Evolutionary conservation across 2,113 vertebrate species (phyloP).

Genomic region (Bolborhynchus lineola): DNA sequence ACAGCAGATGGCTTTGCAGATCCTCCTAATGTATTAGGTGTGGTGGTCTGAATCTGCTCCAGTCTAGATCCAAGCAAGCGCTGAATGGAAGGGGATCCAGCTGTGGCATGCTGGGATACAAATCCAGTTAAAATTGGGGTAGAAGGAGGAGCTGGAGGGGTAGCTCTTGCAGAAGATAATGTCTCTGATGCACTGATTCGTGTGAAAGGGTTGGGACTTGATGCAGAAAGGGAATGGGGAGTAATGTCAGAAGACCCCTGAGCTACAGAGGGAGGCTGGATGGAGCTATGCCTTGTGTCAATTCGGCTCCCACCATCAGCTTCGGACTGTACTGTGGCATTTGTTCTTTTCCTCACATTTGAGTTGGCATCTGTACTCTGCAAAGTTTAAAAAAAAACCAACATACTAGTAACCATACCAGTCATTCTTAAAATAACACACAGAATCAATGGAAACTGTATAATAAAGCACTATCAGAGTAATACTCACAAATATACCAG

Average conservation of each 20-base stretch:
- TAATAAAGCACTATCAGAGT: not conserved
- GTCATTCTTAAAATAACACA: not conserved
- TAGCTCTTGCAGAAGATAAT: conserved; percentile 78
- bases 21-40: conserved; percentile 77
- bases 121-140: conserved; percentile 80
- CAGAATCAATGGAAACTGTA: not conserved
- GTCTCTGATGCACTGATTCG: conserved; percentile 79
- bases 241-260: conserved; percentile 74
- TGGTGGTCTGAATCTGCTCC: conserved; percentile 84
- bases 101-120: conserved; percentile 67
- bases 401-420: not conserved
- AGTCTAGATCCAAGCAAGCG: conserved; percentile 86
- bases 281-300: conserved; percentile 78
- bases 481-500: not conserved
- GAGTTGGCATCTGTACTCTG: conserved; percentile 87
- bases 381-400: conserved; percentile 34
- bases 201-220: conserved; percentile 89
- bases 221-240: conserved; percentile 78
- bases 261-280: conserved; percentile 64
- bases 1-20: conserved; percentile 73
- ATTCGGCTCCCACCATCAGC: conserved; percentile 75
- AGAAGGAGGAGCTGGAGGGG: conserved; percentile 79
- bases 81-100: conserved; percentile 79
- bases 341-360: conserved; percentile 90
- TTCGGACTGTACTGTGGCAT: conserved; percentile 78